These are phyloP conservation scores for Siphamia tubifer DNA, from an alignment of 2,113 vertebrate genomes.

Conservation along the genomic window DNA sequence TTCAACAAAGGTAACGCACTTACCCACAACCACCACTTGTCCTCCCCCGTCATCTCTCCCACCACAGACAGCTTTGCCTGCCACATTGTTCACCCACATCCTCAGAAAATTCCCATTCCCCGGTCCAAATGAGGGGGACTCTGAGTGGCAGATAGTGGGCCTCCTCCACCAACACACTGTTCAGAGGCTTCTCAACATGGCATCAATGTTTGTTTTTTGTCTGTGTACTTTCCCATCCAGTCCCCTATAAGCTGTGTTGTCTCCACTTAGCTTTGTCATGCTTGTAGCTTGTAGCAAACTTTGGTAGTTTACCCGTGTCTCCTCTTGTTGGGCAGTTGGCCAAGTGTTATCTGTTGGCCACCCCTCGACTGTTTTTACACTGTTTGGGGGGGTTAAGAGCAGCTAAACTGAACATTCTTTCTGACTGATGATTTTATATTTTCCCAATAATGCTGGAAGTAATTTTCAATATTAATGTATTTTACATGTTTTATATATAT, in stretches of 20 bases:
- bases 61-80: conserved; percentile 20
- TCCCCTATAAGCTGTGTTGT: conserved; percentile 4
- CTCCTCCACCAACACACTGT: conserved; percentile 18
- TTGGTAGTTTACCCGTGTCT: background rate
- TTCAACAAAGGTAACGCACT: conserved; percentile 77
- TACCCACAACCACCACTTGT: conserved; percentile 36
- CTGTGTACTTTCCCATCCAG: background rate
- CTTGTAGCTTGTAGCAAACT: background rate
- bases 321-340: background rate
- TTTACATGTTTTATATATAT: too few relatives aligned
- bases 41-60: conserved; percentile 23
- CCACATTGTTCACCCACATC: conserved; percentile 32
- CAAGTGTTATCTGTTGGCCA: background rate
- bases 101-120: conserved; percentile 25
- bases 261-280: conserved; percentile 3
- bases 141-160: conserved; percentile 30
- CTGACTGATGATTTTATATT: too few relatives aligned
- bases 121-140: conserved; percentile 25
- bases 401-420: too few relatives aligned
- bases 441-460: too few relatives aligned
- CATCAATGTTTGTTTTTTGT: conserved; percentile 31
- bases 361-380: too few relatives aligned
- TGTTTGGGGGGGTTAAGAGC: too few relatives aligned
- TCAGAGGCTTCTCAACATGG: conserved; percentile 7
- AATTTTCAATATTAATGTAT: too few relatives aligned